Percentiles rank a stretch among this genome's conserved stretches.
These are phyloP conservation scores for Chrysodeixis includens DNA, from an alignment of 2,888 invertebrate genomes.

Conservation along the genomic window DNA sequence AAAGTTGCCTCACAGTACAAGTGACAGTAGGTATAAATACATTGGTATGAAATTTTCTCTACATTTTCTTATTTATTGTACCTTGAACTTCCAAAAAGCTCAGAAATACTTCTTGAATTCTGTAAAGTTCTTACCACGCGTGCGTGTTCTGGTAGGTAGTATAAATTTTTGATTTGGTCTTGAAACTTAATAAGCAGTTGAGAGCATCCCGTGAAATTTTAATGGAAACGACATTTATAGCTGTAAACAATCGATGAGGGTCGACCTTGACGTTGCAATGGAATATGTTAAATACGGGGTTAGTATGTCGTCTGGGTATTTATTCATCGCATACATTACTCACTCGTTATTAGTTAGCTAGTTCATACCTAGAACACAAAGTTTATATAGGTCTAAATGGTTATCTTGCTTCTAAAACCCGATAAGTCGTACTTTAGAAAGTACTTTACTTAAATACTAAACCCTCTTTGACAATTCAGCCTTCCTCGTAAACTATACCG, in stretches of 20 bases:
- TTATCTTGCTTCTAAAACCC: background rate
- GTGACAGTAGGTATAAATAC: no score
- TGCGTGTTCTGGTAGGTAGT: background rate
- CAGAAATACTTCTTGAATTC: background rate
- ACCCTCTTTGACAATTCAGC: no score
- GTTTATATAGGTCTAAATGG: background rate
- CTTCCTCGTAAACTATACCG: no score
- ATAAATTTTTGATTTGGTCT: slow-evolving; percentile 11
- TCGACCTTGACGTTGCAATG: slow-evolving; percentile 19
- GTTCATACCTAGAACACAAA: background rate
- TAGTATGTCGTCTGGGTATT: background rate
- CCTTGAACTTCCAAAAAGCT: background rate
- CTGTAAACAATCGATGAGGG: slow-evolving; percentile 11
- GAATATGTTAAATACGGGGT: background rate
- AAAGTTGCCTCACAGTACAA: no score
- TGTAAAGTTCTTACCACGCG: background rate
- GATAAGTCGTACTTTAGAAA: no score
- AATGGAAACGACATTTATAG: slow-evolving; percentile 3
- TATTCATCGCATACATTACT: background rate
- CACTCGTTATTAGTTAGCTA: background rate
- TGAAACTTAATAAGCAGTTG: slow-evolving; percentile 7
- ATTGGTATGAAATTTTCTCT: background rate
- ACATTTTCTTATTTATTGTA: background rate
- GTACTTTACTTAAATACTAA: no score
- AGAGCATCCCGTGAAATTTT: background rate